Evolutionary conservation across 2,888 invertebrate species (phyloP), one percentile per base, ranked within the genome.

Genomic region (Flexamia atlantica): DNA sequence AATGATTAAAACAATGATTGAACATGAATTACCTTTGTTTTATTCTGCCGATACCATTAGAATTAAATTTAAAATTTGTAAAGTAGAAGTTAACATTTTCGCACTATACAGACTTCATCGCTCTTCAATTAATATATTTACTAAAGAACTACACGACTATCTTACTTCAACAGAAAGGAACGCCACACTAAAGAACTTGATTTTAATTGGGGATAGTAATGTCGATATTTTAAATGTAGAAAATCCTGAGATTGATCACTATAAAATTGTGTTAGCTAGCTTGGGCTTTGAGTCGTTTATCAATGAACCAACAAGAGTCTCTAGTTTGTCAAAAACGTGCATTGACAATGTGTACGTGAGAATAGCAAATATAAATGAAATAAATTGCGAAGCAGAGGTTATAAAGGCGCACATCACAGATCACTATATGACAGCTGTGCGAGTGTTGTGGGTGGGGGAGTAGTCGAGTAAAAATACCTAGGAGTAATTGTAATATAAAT

Each of bases 241-340:
- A 60, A 60, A 60, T 60, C 9, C 60, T 28, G 60, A 60, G 9
- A 60, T 60, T 28, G 60, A 60, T 60, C 9, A 60, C 23, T 60
- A 60, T 14, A 60, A 60, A 60, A 60, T 60, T 28, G 23, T n/a
- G 23, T 28, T 60, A n/a, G 60, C 60, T 1, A 28, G 60, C 14
- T 28, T 60, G 7, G 60, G 60, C 4, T 60, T 60, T 17, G 60
- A 60, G 23, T 60, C 60, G 2, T n/a, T 60, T 23, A n/a, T 60
- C 23, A 60, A 60, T 60, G 60, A 28, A 60, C 10, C 60, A 1
- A 60, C 60, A 23, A 60, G 60, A 20, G 60, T 60, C 7, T 23
- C 60, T 60, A 20, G 14, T 60, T 9, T 3, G 3, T 9, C 60
- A 7, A 23, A 60, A 60, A 60, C 60, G 10, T 60, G 10, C 23